Evolutionary conservation across 2,797 vertebrate species (phyloP).

Genomic region (Dendrocincla fuliginosa): DNA sequence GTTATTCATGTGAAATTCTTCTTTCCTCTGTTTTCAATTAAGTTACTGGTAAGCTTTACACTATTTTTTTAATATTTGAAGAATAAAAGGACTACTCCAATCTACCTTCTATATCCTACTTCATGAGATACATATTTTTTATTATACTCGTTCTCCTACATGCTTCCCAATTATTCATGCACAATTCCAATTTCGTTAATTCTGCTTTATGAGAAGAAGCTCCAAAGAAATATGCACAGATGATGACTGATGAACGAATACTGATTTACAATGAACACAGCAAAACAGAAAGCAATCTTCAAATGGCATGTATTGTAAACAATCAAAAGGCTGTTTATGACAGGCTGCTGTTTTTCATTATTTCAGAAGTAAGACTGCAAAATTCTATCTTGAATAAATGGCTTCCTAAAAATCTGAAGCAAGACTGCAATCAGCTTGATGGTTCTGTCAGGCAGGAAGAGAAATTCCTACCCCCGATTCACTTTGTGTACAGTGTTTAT

Average conservation of each 20-base stretch:
- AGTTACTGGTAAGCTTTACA: background rate
- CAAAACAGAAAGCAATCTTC: background rate
- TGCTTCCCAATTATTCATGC: background rate
- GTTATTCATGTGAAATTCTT: background rate
- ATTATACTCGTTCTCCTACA: background rate
- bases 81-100: background rate
- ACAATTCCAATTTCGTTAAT: background rate
- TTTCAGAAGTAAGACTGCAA: background rate
- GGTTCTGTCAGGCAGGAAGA: background rate
- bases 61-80: background rate
- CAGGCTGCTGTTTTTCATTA: background rate
- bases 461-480: background rate
- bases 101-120: background rate
- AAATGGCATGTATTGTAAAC: background rate
- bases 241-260: background rate
- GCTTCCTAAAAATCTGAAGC: background rate
- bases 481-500: background rate
- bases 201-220: background rate
- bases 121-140: background rate
- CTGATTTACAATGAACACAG: background rate
- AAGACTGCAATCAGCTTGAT: background rate
- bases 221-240: background rate
- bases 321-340: background rate
- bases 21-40: background rate
- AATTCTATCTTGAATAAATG: background rate